Evolutionary conservation across 2,888 invertebrate species (phyloP), one percentile per base, ranked within the genome.

Genomic region (Nymphalis polychloros): DNA sequence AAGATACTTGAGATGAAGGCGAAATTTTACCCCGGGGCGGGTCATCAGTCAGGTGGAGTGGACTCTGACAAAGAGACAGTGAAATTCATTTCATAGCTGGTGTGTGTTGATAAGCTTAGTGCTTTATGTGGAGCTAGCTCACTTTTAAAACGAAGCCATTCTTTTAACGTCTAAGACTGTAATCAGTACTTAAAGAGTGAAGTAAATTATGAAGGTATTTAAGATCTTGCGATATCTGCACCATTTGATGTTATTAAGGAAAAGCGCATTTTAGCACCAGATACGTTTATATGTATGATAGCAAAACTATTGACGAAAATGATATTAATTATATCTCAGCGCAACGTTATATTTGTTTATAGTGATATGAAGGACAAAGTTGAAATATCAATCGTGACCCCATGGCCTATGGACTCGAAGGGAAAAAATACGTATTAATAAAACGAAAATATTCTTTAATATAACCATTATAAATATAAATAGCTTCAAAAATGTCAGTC

Each of bases 21-120:
- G 53, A 59, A 67, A 70, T 73, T 74, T 71, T 72, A 69, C 70
- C 71, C 70, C 66, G 64, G 52, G 66, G 71, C 73, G 67, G 72
- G 72, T 70, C 77, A 77, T 77, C 76, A 75, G 73, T 77, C 74
- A 77, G 69, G 55, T 71, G 64, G 71, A 77, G 74, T 74, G 72
- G 68, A 70, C 69, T 64, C 71, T 64, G 70, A 70, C 67, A 70
- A 71, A 71, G 69, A 71, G 71, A 74, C 72, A 67, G 71, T 67
- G 64, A 69, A 72, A 71, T 72, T 73, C 71, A 72, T 75, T 74
- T 71, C 72, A 71, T 71, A 71, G 67, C 73, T 70, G 70, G 66
- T 70, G 61, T 68, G 69, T 70, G 67, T 72, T 73, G 74, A 74
- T 74, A 74, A 74, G 70, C 73, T 74, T 67, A 61, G 63, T 65